Evolutionary conservation across 2,113 vertebrate species (phyloP), one percentile per base, ranked within the genome.

Genomic region (Axis porcinus): DNA sequence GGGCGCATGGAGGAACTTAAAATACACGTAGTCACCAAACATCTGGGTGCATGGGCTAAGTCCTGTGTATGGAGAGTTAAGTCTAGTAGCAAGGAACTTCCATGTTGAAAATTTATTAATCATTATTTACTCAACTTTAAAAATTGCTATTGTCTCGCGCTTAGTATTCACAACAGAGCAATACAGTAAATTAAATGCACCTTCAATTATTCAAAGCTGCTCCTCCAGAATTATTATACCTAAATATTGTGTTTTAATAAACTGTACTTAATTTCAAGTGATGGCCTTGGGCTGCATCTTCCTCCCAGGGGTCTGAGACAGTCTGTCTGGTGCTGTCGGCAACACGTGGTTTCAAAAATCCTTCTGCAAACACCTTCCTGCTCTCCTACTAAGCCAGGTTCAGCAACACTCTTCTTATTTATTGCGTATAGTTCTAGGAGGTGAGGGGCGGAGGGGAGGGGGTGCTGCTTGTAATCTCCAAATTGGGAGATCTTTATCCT

Each of bases 201-300:
- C 90, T 97, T 91, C 92, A 97, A 89, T 97, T 97, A 95, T 95
- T 97, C 86, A 95, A 62, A 97, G 94, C 92, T 78, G 78, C 60
- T 89, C 27, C 79, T 76, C 83, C 89, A 95, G 88, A 83, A 97
- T 96, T 95, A 96, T 96, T 94, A 92, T 16, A 92, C 85, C 92
- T 97, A 96, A 97, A 96, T 94, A 91, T 82, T 97, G 92, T 97
- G 94, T 97, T 95, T 97, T 97, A 96, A 97, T 97, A 94, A 97
- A 94, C 85, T 95, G 57, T 95, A 40, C 88, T 97, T 97, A 97
- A 97, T 98, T 97, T 97, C 67, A 54, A 94, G 54, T 57, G 88
- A 62, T 58, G 92, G 87, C 45, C 83, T 90, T 90, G 10, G 17
- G 64, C n/a, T 60, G 9, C 78, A 36, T 83, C 76, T 94, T 87